Evolutionary conservation across 2,888 invertebrate species (phyloP), one percentile per base, ranked within the genome.

Genomic region (Tyria jacobaeae): DNA sequence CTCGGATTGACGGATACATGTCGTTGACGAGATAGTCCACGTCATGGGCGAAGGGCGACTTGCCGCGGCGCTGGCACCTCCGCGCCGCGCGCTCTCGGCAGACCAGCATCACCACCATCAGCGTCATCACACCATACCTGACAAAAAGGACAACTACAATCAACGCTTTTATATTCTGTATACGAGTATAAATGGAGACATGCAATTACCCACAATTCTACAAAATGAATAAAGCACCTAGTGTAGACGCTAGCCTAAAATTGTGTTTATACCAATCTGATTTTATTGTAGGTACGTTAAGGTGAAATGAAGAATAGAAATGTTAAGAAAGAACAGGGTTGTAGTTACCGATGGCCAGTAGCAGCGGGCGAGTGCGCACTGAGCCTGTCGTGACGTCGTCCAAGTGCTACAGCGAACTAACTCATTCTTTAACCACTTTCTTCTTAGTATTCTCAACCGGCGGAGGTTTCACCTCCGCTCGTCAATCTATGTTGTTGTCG

Each of bases 1-100:
- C 0, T 3, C 6, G 21, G 2, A 9, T 31, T 96, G 59, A 98
- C 85, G 99, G 96, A 93, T 99, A 99, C 99, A 99, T 99, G 83
- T 99, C 99, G 92, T 99, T 99, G 78, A 99, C 99, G 80, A 99
- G 95, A 92, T 99, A 99, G 94, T 99, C 99, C 0, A 99, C 98
- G 91, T 99, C 99, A 88, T 98, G 98, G 37, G 98, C 97, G 84
- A 97, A 97, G 21, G 96, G 95, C 55, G 96, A 96, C 88, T 97
- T 96, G 64, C 97, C 96, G 53, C 97, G 96, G 76, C 97, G 95
- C 69, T 96, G 94, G 66, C 97, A 95, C 60, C 97, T 94, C 73
- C 97, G 95, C 21, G 98, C 96, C 63, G 97, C 96, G 75, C 97
- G 95, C 86, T 98, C 94, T 57, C 98, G 95, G 85, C 98, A 98